Evolutionary conservation across 2,113 vertebrate species (phyloP).

Genomic region (Catharus bicknelli): DNA sequence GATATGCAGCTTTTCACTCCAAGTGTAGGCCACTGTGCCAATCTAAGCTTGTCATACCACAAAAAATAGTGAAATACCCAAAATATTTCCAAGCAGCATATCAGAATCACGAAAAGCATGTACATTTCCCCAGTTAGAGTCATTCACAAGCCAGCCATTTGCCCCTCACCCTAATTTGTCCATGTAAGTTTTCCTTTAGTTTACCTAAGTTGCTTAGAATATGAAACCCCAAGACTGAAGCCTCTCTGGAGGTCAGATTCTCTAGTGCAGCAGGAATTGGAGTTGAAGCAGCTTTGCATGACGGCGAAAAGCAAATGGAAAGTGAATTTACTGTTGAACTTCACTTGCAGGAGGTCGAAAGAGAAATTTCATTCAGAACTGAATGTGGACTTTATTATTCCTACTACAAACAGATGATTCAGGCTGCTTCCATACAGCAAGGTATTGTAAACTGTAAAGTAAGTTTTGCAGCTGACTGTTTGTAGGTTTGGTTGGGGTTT

Average conservation of each 20-base stretch:
- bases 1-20: neutral
- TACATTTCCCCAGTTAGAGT: neutral
- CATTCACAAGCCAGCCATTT: neutral
- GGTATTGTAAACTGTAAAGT: slow-evolving; percentile 77
- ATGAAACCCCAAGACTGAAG: neutral
- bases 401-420: slow-evolving; percentile 97
- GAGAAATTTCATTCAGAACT: slow-evolving; percentile 97
- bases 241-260: neutral
- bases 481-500: neutral
- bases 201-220: neutral
- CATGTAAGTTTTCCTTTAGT: neutral
- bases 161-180: neutral
- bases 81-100: accelerated
- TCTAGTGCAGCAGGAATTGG: neutral
- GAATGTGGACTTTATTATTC: slow-evolving; percentile 98
- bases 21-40: neutral
- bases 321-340: neutral
- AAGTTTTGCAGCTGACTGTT: slow-evolving; percentile 38
- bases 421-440: slow-evolving; percentile 88
- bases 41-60: neutral
- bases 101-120: neutral
- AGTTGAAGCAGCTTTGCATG: neutral
- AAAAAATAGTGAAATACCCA: neutral
- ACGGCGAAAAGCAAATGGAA: neutral
- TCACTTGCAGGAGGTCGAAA: slow-evolving; percentile 91